Evolutionary conservation across 2,797 vertebrate species (phyloP), one percentile per base, ranked within the genome.

Genomic region (Lagocephalus sceleratus): DNA sequence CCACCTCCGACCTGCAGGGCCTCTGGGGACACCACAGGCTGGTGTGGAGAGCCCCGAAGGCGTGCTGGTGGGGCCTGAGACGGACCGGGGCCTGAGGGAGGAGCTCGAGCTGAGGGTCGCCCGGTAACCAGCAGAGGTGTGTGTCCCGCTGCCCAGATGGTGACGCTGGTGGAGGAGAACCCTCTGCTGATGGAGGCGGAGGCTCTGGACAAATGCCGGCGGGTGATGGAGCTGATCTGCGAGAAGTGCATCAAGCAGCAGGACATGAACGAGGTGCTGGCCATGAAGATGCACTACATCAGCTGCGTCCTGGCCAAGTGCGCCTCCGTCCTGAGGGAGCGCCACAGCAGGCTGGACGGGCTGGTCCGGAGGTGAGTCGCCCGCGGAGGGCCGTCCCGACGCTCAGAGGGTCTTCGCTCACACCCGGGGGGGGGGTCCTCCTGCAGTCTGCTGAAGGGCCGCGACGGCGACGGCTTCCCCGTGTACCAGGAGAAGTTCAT

Each of bases 241-340:
- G 97, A 98, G 87, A 97, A 94, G 64, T 98, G 95, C 71, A 94
- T 98, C 88, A 99, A 98, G 79, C 96, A 99, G 76, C 93, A 92
- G 84, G 97, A 99, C 56, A 98, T 98, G 95, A 99, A 98, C 56
- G 97, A 99, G 89, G 94, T 99, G 20, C 83, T 99, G 58, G 95
- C 97, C 71, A 92, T 99, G 91, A 98, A 99, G 90, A 99, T 98
- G 96, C 97, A 99, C 78, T 99, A 94, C 77, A 90, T 99, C 82
- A 94, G 97, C 79, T 98, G 94, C 21, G 84, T 99, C 82, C 90
- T 99, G 73, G 93, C 94, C 67, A 98, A 95, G 72, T 98, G 97
- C 11, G 80, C 88, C 44, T 85, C 77, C 1, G 95, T 94, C 88
- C 88, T 97, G 47, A 94, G 92, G 58, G 94, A 95, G 42, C 87